Evolutionary conservation across 2,888 invertebrate species (phyloP), one percentile per base, ranked within the genome.

Genomic region (Lottia gigantea): DNA sequence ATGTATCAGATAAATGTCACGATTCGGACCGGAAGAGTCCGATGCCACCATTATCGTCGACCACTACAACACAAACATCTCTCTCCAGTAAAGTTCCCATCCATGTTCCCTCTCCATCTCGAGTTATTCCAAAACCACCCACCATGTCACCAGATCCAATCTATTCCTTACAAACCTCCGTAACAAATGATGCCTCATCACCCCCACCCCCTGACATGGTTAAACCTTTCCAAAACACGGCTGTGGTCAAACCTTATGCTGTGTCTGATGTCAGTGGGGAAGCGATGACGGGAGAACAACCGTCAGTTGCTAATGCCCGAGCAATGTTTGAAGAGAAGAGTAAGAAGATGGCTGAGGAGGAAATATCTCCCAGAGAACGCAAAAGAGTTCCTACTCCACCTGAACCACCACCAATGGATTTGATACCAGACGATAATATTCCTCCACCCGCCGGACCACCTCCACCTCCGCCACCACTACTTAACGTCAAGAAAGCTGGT

Each of bases 371-470:
- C 23, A 55, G 19, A 23, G 23, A 55, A 55, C 19, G 19, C 11
- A 55, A 55, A 23, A 55, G 55, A 55, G 23, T 19, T 19, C 72
- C 72, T 12, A n/a, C 71, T 4, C 64, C 72, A 19, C 70, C 72
- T 14, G 66, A 71, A 11, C 46, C 64, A 4, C 71, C 71, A 25
- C 66, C 70, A 40, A 40, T 46, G 19, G 26, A 45, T 8, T 23
- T 61, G 4, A 2, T 55, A 7, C 66, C 66, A 16, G 64, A 68
- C 25, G 65, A 69, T 16, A 62, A 66, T 6, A 19, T 66, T 26
- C 73, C 70, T 7, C 68, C 67, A 7, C 66, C 61, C 11, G 62
- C 69, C 15, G 46, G 26, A 19, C 23, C 31, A 11, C 64, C 71
- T n/a, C 70, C 73, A 11, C 67, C 66, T 4, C 19, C 62, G 26